These are phyloP conservation scores for Bovichtus diacanthus DNA, from an alignment of 2,797 vertebrate species.

Conservation along the genomic window DNA sequence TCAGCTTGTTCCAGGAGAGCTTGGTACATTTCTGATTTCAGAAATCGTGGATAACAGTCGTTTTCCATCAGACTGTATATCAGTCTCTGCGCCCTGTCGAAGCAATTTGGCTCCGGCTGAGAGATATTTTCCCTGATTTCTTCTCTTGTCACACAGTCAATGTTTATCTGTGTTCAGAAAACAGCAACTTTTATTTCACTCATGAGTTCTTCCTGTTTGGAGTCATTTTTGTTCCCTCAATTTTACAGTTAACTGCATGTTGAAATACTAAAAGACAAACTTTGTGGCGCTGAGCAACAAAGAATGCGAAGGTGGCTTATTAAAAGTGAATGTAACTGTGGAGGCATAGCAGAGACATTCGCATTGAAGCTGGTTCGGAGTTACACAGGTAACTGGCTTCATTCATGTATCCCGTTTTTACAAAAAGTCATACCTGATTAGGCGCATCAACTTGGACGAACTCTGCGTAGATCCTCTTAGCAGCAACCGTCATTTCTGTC, in stretches of 20 bases:
- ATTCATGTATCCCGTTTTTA: slow-evolving; percentile 10
- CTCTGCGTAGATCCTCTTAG: slow-evolving; percentile 87
- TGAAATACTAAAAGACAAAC: background rate
- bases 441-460: slow-evolving; percentile 88
- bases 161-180: slow-evolving; percentile 88
- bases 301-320: background rate
- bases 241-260: slow-evolving; percentile 1
- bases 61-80: slow-evolving; percentile 91
- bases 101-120: slow-evolving; percentile 86
- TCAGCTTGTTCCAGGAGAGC: slow-evolving; percentile 83
- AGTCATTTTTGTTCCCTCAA: slow-evolving; percentile 15
- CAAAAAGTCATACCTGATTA: slow-evolving; percentile 83
- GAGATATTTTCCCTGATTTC: slow-evolving; percentile 86
- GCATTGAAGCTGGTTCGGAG: slow-evolving; percentile 20
- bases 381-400: slow-evolving; percentile 32
- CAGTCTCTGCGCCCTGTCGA: slow-evolving; percentile 88
- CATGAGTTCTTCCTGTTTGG: slow-evolving; percentile 23
- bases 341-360: background rate
- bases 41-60: slow-evolving; percentile 91
- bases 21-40: slow-evolving; percentile 90
- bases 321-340: slow-evolving; percentile 21
- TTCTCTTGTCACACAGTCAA: slow-evolving; percentile 89
- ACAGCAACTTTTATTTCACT: slow-evolving; percentile 55
- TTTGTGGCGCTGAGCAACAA: background rate
- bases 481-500: slow-evolving; percentile 79